A percentile compares a stretch with the other conserved stretches of the same genome.
Evolutionary conservation across 2,888 invertebrate species (phyloP).

Genomic region (Chaetogeoica ovagalla): DNA sequence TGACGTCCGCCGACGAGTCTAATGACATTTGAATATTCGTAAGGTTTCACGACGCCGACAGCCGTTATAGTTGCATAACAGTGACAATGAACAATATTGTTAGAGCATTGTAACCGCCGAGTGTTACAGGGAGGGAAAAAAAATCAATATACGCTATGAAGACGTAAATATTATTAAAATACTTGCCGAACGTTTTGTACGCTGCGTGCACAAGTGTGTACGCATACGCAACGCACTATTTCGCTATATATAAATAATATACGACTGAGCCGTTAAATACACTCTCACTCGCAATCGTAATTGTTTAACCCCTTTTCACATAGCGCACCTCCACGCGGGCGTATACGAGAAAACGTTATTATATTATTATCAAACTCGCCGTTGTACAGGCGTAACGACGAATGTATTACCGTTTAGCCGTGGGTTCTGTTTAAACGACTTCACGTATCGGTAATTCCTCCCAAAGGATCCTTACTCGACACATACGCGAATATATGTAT

Average conservation of each 20-base stretch:
- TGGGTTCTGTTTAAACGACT: conserved; percentile 13
- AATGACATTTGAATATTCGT: background rate
- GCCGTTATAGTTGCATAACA: background rate
- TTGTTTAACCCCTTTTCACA: background rate
- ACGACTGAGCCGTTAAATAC: conserved; percentile 1
- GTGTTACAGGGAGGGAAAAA: background rate
- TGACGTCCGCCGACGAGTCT: too few species aligned
- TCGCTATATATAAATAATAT: background rate
- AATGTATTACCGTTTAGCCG: background rate
- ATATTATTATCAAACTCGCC: too few species aligned
- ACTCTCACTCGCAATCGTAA: conserved; percentile 15
- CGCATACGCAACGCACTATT: too few species aligned
- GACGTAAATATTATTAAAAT: background rate
- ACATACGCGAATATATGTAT: too few species aligned
- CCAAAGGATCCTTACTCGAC: background rate
- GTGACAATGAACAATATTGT: background rate
- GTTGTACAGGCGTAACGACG: background rate
- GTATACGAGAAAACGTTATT: too few species aligned
- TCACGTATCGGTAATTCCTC: background rate
- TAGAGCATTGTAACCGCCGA: too few species aligned
- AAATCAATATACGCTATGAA: conserved; percentile 5
- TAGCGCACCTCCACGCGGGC: too few species aligned
- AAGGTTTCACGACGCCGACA: background rate
- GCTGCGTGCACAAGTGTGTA: too few species aligned
- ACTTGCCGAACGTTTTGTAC: too few species aligned